phyloP scores from a whole-genome alignment of 2,888 invertebrate genomes.

The Hirtodrosophila duncani region DNA sequence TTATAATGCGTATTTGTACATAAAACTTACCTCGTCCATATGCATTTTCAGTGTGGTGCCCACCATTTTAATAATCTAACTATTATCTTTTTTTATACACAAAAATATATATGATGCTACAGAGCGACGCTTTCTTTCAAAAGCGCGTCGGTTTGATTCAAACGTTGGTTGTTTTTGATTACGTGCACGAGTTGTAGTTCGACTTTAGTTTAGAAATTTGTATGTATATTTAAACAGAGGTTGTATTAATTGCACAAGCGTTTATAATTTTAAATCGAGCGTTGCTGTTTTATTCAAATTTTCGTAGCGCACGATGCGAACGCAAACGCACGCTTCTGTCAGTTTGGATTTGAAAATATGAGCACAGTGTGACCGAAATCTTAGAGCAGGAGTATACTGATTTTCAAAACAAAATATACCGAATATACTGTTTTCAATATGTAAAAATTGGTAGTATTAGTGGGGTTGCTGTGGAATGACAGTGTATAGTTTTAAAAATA shows the following conservation, averaged over 20 bases:
- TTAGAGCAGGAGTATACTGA: too few species aligned
- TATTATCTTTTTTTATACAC: slow-evolving; percentile 15
- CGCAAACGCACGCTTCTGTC: slow-evolving; percentile 58
- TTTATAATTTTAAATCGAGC: slow-evolving; percentile 34
- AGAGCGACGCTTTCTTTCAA: slow-evolving; percentile 10
- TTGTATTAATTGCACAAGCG: slow-evolving; percentile 38
- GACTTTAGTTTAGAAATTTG: slow-evolving; percentile 1
- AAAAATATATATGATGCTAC: slow-evolving; percentile 17
- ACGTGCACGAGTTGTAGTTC: neutral
- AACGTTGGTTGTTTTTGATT: slow-evolving; percentile 10
- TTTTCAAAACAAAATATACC: too few species aligned
- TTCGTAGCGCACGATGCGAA: slow-evolving; percentile 47
- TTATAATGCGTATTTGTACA: neutral
- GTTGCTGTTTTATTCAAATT: slow-evolving; percentile 18
- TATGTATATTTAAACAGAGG: too few species aligned
- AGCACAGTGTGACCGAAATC: slow-evolving; percentile 41
- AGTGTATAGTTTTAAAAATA: too few species aligned
- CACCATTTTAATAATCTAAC: slow-evolving; percentile 52
- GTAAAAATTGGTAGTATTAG: too few species aligned
- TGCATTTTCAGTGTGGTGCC: slow-evolving; percentile 53
- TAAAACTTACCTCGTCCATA: slow-evolving; percentile 63
- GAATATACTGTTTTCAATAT: too few species aligned
- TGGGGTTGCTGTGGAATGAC: too few species aligned
- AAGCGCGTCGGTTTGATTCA: slow-evolving; percentile 20
- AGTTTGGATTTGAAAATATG: slow-evolving; percentile 71